Evolutionary conservation across 2,888 invertebrate genomes (phyloP), one percentile per base, ranked within the genome.

Genomic region (Bugula neritina): DNA sequence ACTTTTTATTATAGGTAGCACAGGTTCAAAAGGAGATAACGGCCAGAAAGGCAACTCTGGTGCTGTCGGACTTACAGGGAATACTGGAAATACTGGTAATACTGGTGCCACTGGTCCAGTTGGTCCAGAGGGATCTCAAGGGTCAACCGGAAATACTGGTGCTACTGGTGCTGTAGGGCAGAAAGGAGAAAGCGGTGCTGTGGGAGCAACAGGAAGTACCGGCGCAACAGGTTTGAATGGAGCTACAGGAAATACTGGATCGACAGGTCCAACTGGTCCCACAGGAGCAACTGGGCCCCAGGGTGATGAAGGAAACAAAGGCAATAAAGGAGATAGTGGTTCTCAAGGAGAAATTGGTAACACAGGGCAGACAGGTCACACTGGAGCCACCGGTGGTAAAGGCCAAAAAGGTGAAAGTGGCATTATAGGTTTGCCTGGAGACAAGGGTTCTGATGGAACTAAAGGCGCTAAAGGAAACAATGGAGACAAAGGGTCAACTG

Each of bases 401-500:
- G 80, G 80, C 25, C 73, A 71, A 23, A 78, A 79, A 3, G 81
- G 81, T 70, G 75, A 52, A 55, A 27, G 35, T 23, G 74, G 72
- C 52, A 21, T 54, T n/a, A 57, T 71, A 54, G 81, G 82, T 55
- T 73, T 76, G n/a, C 80, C 80, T 72, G 81, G 81, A 63, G 80
- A 80, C 71, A 29, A 72, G 1, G 75, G 75, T 35, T 21, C 54
- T 54, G 10, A 34, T 21, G 75, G 74, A 13, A 52, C 17, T n/a
- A 23, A 27, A n/a, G 79, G 79, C 13, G 70, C 57, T 21, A 35
- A 63, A 5, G 78, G 78, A 21, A 13, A 23, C 17, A 35, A 71
- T 1, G 80, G 80, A 69, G 71, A 72, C 25, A 75, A 80, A 52
- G 82, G 80, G 21, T 73, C 77, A 71, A 72, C 77, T 23, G 80